A percentile compares a stretch with the other conserved stretches of the same genome.
These are phyloP conservation scores for Xanthostigma xanthostigma DNA, from an alignment of 2,888 invertebrate species.

Conservation along the genomic window DNA sequence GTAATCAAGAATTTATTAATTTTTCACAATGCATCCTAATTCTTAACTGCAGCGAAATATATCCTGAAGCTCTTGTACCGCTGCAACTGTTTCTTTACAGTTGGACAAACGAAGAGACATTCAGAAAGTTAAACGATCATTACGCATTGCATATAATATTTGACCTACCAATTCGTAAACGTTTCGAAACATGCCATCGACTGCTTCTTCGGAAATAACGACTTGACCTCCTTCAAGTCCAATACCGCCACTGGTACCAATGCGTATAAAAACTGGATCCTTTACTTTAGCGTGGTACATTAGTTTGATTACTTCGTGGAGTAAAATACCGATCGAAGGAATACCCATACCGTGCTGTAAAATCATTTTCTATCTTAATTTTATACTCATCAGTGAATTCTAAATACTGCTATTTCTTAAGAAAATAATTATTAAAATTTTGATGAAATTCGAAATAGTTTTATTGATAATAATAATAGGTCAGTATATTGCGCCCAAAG, in stretches of 20 bases:
- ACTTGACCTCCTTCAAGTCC: conserved; percentile 89
- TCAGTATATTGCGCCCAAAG: no score
- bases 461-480: no score
- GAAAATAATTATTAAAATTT: no score
- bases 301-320: conserved; percentile 92
- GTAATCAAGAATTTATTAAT: no score
- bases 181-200: conserved; percentile 74
- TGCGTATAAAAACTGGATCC: conserved; percentile 84
- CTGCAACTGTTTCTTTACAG: no score
- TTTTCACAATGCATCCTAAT: no score
- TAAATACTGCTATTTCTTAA: neutral
- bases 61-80: no score
- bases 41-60: no score
- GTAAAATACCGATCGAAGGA: conserved; percentile 86
- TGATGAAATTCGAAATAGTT: no score
- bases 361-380: neutral
- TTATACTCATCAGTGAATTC: neutral
- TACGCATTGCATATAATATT: no score
- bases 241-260: conserved; percentile 88
- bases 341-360: conserved; percentile 95
- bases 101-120: neutral
- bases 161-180: conserved; percentile 65
- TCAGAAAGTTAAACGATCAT: neutral
- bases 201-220: conserved; percentile 80
- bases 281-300: conserved; percentile 82